Evolutionary conservation across 2,797 vertebrate genomes (phyloP).

Genomic region (Uromys caudimaculatus): DNA sequence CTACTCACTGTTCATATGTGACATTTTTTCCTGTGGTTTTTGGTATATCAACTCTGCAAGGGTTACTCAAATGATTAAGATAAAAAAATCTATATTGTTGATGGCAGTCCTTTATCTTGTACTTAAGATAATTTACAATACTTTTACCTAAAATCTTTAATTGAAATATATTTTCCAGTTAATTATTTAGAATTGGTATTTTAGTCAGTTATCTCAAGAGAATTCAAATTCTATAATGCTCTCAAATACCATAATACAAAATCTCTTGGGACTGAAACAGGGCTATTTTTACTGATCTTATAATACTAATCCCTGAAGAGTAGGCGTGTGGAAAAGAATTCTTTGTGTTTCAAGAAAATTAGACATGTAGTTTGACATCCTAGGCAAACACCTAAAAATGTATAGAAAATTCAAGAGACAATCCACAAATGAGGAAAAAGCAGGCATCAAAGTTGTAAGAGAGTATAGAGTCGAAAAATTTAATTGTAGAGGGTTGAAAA

Average conservation of each 20-base stretch:
- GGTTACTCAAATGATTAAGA: neutral
- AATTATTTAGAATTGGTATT: constrained; percentile 15
- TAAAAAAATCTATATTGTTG: neutral
- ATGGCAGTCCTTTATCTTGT: neutral
- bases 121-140: neutral
- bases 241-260: neutral
- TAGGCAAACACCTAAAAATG: constrained; percentile 32
- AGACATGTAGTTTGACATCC: constrained; percentile 16
- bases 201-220: constrained; percentile 20
- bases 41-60: neutral
- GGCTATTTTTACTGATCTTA: constrained; percentile 9
- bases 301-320: constrained; percentile 15
- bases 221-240: neutral
- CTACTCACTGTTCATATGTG: neutral
- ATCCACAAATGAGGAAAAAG: neutral
- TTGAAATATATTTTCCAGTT: constrained; percentile 1
- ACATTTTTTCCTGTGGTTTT: neutral
- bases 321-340: constrained; percentile 1
- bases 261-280: neutral
- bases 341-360: constrained; percentile 44
- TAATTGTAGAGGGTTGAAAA: constrained; percentile 46
- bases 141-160: neutral
- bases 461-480: neutral
- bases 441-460: neutral
- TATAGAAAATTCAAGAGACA: constrained; percentile 11